Base-by-base conservation (phyloP, 1,140 invertebrate species). In the Hylaeus anthracinus region DNA sequence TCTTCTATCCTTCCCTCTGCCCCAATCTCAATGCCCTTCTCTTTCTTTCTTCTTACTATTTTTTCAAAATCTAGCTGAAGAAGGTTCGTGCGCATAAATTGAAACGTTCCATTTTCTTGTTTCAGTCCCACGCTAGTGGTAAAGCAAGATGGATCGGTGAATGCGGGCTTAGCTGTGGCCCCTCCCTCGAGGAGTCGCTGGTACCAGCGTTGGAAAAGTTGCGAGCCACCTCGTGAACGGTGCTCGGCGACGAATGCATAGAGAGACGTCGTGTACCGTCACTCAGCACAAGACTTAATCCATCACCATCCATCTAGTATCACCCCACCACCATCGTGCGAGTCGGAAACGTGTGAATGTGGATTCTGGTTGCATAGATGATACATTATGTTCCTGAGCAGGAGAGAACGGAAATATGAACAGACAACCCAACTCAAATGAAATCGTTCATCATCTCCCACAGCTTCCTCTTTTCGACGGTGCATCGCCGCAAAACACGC, bases 81-180 rank as follows among this genome's bases (percentile, higher is more conserved):
- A 9, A 5, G 37, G 12, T 14, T 9, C 10, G 9, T 64, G 2
- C 4, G 37, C 1, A 48, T 26, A 61, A 15, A 14, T 61, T 43
- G 4, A 58, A 43, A 48, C 0, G 0, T 53, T 73, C 3, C 37
- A 41, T 71, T 69, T 84, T 72, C 58, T 5, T 81, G 53, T 95
- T 95, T 60, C 94, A 97, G 96, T 96, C 96, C 26, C 96, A 97
- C 90, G 95, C 96, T 66, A 95, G 95, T 90, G 95, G 96, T 64
- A 96, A 96, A 91, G 96, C 96, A 65, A 95, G 95, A 88, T 97
- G 96, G 96, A 93, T 94, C 78, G 96, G 96, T 15, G 94, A 95
- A 85, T 97, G 96, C 86, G 94, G 93, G 0, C 84, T 94, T 67
- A 92, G 91, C 69, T 93, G 92, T 51, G 93, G 91, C 15, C 91